Evolutionary conservation across 2,888 invertebrate species (phyloP).

Genomic region (Sericinus montela): DNA sequence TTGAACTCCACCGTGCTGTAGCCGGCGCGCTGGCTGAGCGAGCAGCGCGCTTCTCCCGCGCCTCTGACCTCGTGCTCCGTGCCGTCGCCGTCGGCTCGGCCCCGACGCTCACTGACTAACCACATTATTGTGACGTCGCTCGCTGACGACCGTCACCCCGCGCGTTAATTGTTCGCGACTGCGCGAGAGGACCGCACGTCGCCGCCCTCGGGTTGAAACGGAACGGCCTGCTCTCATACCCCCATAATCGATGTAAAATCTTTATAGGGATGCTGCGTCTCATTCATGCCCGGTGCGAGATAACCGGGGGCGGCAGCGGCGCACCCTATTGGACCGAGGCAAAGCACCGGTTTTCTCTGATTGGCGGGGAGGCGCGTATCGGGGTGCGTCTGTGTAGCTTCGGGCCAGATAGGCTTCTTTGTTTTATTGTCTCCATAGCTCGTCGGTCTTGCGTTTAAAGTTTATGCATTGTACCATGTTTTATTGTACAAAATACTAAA

Average conservation of each 20-base stretch:
- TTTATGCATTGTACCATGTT: constrained; percentile 78
- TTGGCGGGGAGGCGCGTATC: constrained; percentile 30
- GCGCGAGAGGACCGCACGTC: constrained; percentile 64
- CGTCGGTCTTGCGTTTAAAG: constrained; percentile 77
- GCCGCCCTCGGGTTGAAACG: constrained; percentile 65
- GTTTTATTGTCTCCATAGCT: constrained; percentile 78
- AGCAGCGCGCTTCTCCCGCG: constrained; percentile 69
- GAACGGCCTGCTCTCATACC: constrained; percentile 61
- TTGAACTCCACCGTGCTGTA: constrained; percentile 92
- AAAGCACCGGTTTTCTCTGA: constrained; percentile 25
- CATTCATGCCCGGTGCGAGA: constrained; percentile 47
- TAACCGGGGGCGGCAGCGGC: constrained; percentile 31
- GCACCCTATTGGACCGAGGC: constrained; percentile 39
- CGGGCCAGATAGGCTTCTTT: constrained; percentile 70
- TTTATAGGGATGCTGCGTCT: constrained; percentile 68
- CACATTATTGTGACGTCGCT: constrained; percentile 80
- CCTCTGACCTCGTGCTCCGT: constrained; percentile 61
- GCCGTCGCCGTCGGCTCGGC: constrained; percentile 77
- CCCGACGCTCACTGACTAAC: constrained; percentile 83
- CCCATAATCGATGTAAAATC: constrained; percentile 72
- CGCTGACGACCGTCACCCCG: constrained; percentile 62
- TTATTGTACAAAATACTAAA: constrained; percentile 74
- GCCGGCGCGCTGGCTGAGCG: constrained; percentile 71
- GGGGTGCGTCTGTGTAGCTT: constrained; percentile 45
- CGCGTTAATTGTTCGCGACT: constrained; percentile 76